Conservation (phyloP, 2,113 vertebrate genomes). For the Cardinalis cardinalis region DNA sequence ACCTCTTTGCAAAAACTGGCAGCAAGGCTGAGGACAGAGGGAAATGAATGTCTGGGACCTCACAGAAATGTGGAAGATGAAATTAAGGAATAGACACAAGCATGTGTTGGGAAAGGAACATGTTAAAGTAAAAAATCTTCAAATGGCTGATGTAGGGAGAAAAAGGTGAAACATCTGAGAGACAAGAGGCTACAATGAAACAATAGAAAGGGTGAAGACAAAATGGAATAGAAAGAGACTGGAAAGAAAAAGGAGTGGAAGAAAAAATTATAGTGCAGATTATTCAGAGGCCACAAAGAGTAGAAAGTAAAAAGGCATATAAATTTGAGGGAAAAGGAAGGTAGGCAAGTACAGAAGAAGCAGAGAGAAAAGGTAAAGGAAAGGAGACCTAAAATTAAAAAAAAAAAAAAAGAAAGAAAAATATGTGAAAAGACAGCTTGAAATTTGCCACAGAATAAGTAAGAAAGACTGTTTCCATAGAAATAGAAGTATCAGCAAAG, state of each 20-base stretch:
- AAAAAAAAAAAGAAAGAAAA: not conserved
- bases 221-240: not conserved
- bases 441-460: not conserved
- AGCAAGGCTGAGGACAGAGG: not conserved
- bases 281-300: not conserved
- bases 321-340: not conserved
- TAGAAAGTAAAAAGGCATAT: not conserved
- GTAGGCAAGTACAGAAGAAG: not conserved
- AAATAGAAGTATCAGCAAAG: not conserved
- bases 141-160: not conserved
- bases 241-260: not conserved
- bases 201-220: not conserved
- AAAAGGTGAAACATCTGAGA: not conserved
- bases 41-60: not conserved
- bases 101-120: not conserved
- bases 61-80: not conserved
- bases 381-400: not conserved
- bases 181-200: not conserved
- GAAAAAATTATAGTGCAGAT: not conserved
- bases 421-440: not conserved
- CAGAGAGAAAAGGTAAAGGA: not conserved
- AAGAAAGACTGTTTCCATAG: not conserved
- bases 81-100: not conserved
- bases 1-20: not conserved
- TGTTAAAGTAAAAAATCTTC: not conserved